phyloP scores from a whole-genome alignment of 2,888 invertebrate genomes.

The Thymelicus sylvestris region DNA sequence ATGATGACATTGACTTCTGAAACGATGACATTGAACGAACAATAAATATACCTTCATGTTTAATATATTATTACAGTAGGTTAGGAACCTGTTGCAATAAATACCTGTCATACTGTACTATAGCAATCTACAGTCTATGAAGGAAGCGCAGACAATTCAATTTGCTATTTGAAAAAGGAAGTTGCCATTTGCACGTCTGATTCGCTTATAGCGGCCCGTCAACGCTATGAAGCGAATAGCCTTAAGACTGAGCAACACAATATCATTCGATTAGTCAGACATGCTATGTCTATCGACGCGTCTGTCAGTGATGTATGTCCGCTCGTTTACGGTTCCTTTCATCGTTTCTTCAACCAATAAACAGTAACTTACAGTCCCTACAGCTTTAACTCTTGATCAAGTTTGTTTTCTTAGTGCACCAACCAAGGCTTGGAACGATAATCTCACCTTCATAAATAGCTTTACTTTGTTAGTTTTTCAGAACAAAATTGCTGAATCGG shows the following conservation, averaged over 20 bases:
- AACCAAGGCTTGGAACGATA: slow-evolving; percentile 21
- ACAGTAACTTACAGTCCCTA: slow-evolving; percentile 26
- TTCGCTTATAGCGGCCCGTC: slow-evolving; percentile 59
- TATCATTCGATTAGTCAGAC: slow-evolving; percentile 43
- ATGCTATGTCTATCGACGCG: slow-evolving; percentile 34
- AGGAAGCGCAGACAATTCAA: slow-evolving; percentile 48
- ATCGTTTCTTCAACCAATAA: slow-evolving; percentile 35
- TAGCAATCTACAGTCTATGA: slow-evolving; percentile 22
- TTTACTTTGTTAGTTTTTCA: slow-evolving; percentile 19
- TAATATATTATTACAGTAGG: background rate
- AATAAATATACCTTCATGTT: background rate
- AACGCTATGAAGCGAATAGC: slow-evolving; percentile 57
- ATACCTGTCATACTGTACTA: slow-evolving; percentile 1
- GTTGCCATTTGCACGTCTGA: slow-evolving; percentile 64
- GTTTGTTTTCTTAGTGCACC: slow-evolving; percentile 27
- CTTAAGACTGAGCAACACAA: slow-evolving; percentile 55
- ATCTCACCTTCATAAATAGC: slow-evolving; percentile 14
- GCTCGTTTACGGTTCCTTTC: slow-evolving; percentile 36
- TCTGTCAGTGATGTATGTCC: slow-evolving; percentile 34
- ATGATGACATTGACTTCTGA: background rate
- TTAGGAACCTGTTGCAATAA: slow-evolving; percentile 4
- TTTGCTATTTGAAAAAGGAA: slow-evolving; percentile 63
- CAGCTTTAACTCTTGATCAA: slow-evolving; percentile 29
- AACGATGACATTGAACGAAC: slow-evolving; percentile 1
- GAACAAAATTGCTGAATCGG: background rate